Base-by-base conservation (phyloP, 2,888 invertebrate species). In the Anodontia alba region DNA sequence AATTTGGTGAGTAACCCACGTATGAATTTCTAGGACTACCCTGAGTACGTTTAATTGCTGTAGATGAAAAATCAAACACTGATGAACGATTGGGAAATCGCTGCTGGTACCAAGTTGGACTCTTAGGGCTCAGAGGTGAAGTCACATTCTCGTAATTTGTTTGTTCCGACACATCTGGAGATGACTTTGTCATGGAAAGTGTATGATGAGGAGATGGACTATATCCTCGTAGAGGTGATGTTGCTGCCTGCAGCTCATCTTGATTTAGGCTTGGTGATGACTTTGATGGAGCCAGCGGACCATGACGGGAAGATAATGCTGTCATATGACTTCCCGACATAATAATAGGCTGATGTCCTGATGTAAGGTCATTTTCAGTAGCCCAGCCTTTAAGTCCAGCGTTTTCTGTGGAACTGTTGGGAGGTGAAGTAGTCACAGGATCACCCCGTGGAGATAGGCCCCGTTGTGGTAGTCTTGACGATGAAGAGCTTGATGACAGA, bases 221-320 rank as follows among this genome's bases (percentile, higher is more conserved):
- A 75, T 80, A 84, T 31, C 84, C 74, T 26, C 82, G 38, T n/a
- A 77, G 75, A 23, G 82, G 75, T 3, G 67, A 67, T 12, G 42
- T 51, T 7, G 70, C 66, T 43, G 36, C 73, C 49, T 75, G 73
- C 23, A 43, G 36, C 36, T 88, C 87, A 0, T 87, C 78, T 62
- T 88, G 82, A 57, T 83, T 84, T 23, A 92, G 77, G 77, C 86
- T 88, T 29, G 92, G 90, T 8, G 92, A 87, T 10, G 91, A 91
- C 80, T 89, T 90, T 17, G 91, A 87, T 0, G 91, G 80, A 42
- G 89, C 79, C 76, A 91, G 85, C 67, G 84, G 89, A 66, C 78
- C 83, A 71, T 76, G 71, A 17, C 76, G 70, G 31, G 46, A 46
- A 33, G 83, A 81, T n/a, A n/a, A n/a, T n/a, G n/a, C n/a, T n/a